phyloP scores from a whole-genome alignment of 1,140 invertebrate genomes.

The Euschistus heros region DNA sequence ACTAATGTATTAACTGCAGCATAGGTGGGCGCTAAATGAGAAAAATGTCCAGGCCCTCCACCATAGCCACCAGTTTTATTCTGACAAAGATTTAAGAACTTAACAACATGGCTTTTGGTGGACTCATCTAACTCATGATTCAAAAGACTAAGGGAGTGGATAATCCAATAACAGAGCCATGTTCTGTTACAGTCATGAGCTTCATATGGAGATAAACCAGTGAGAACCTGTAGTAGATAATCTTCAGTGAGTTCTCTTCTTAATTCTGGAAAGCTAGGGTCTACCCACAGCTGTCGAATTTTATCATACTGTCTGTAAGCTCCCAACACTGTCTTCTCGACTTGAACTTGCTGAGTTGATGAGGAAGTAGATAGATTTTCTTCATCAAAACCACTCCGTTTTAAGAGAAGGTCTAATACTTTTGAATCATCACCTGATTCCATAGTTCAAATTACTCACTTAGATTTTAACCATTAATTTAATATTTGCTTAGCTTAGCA shows the following conservation, averaged over 20 bases:
- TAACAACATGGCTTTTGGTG: slow-evolving; percentile 51
- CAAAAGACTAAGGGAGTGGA: slow-evolving; percentile 78
- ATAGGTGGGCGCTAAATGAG: slow-evolving; percentile 94
- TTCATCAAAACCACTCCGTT: slow-evolving; percentile 31
- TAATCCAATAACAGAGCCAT: slow-evolving; percentile 93
- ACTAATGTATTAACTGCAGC: slow-evolving; percentile 88
- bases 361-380: slow-evolving; percentile 33
- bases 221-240: slow-evolving; percentile 47
- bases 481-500: neutral
- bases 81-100: slow-evolving; percentile 68
- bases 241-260: slow-evolving; percentile 54
- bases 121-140: slow-evolving; percentile 56
- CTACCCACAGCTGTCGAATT: slow-evolving; percentile 35
- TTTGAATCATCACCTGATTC: neutral
- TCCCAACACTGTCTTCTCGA: slow-evolving; percentile 52
- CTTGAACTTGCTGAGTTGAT: slow-evolving; percentile 39
- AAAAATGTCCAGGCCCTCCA: slow-evolving; percentile 80
- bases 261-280: slow-evolving; percentile 48
- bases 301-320: slow-evolving; percentile 50
- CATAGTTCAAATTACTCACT: neutral
- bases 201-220: slow-evolving; percentile 35
- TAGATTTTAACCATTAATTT: neutral
- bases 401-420: neutral
- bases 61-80: slow-evolving; percentile 78
- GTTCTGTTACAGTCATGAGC: slow-evolving; percentile 85